These are phyloP conservation scores for Scaptodrosophila lebanonensis DNA, from an alignment of 1,140 invertebrate genomes.

Conservation along the genomic window DNA sequence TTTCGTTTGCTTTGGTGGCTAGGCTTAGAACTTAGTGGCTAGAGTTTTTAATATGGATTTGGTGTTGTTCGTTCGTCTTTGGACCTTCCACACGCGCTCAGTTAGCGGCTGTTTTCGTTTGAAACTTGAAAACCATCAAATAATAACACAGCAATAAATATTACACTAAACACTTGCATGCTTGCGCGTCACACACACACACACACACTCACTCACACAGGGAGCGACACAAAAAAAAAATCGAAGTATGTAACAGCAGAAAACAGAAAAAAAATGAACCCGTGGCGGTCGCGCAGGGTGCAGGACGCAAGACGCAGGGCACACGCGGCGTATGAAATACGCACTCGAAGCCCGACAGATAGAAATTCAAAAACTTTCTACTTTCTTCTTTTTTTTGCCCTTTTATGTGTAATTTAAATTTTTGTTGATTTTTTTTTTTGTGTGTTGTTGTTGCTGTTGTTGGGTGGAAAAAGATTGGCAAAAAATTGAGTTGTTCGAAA, in stretches of 20 bases:
- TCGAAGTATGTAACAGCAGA: background rate
- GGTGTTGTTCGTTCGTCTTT: too few species aligned
- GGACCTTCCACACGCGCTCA: too few species aligned
- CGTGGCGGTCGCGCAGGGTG: slow-evolving; percentile 5
- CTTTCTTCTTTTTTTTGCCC: background rate
- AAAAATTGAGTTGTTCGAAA: too few species aligned
- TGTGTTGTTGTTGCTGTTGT: slow-evolving; percentile 16
- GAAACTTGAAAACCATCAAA: too few species aligned
- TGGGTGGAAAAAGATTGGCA: too few species aligned
- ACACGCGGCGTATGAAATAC: slow-evolving; percentile 15
- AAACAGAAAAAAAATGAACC: slow-evolving; percentile 5
- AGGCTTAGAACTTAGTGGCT: slow-evolving; percentile 15
- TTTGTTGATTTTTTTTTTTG: slow-evolving; percentile 7
- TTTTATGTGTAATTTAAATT: background rate
- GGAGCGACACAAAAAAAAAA: slow-evolving; percentile 34
- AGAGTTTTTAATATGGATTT: slow-evolving; percentile 13
- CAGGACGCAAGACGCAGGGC: slow-evolving; percentile 19
- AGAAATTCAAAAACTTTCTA: slow-evolving; percentile 7
- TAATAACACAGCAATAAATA: too few species aligned
- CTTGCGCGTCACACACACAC: slow-evolving; percentile 16
- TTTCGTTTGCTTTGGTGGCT: slow-evolving; percentile 33
- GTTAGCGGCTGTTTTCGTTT: too few species aligned
- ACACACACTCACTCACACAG: slow-evolving; percentile 25
- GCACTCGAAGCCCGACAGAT: slow-evolving; percentile 15
- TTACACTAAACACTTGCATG: slow-evolving; percentile 32